These are phyloP conservation scores for Lithosia quadra DNA, from an alignment of 2,888 invertebrate species.

Conservation along the genomic window DNA sequence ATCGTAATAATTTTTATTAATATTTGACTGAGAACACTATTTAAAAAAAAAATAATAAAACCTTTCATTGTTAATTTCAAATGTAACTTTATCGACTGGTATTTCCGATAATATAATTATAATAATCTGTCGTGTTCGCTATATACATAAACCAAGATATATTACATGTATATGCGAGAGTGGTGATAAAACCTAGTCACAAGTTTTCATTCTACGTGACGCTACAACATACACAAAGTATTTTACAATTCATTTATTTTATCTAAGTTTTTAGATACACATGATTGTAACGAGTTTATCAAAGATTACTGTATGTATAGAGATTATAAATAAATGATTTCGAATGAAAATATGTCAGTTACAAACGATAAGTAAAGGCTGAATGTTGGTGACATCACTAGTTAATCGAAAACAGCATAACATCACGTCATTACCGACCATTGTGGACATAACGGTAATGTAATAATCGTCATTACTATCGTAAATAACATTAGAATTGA, in stretches of 20 bases:
- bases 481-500: neutral
- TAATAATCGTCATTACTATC: neutral
- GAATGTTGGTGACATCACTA: neutral
- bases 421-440: neutral
- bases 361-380: neutral
- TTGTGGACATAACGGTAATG: neutral
- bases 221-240: slow-evolving; percentile 54
- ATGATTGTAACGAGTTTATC: slow-evolving; percentile 41
- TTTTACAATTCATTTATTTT: slow-evolving; percentile 58
- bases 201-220: slow-evolving; percentile 49
- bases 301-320: slow-evolving; percentile 6
- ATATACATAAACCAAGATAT: slow-evolving; percentile 62
- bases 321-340: slow-evolving; percentile 7
- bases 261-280: slow-evolving; percentile 46
- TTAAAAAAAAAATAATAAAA: slow-evolving; percentile 32
- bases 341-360: slow-evolving; percentile 3
- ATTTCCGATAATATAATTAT: slow-evolving; percentile 52
- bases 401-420: neutral
- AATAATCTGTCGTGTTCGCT: slow-evolving; percentile 61
- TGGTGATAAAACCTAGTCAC: slow-evolving; percentile 57
- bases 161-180: slow-evolving; percentile 65
- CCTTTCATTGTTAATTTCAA: slow-evolving; percentile 56
- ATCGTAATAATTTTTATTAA: slow-evolving; percentile 24
- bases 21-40: slow-evolving; percentile 33
- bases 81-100: slow-evolving; percentile 49